Conservation (phyloP, 2,113 vertebrate genomes). For the Laterallus jamaicensis region DNA sequence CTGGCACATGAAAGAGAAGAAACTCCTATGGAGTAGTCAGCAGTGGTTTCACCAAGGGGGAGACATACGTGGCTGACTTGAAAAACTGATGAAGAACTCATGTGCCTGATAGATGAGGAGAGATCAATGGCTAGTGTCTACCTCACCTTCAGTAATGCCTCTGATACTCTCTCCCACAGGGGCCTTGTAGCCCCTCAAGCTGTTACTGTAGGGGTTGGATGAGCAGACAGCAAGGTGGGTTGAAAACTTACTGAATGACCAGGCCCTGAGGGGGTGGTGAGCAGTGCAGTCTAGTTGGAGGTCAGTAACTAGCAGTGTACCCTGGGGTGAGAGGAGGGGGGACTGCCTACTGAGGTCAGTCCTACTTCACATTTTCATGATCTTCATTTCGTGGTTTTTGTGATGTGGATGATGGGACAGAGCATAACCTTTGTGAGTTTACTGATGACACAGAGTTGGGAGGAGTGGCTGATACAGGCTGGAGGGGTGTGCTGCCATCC, state of each 20-base stretch:
- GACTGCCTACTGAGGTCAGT: fast-evolving
- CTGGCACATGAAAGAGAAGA: neutral
- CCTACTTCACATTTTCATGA: neutral
- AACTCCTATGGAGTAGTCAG: neutral
- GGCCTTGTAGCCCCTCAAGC: neutral
- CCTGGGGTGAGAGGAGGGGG: neutral
- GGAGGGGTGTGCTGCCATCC: too few species aligned
- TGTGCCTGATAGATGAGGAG: neutral
- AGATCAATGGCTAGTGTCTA: neutral
- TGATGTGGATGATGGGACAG: neutral
- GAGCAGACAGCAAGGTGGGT: neutral
- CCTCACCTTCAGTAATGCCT: neutral
- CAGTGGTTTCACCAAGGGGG: neutral
- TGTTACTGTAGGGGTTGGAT: neutral
- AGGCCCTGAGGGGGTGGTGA: neutral
- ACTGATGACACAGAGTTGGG: neutral
- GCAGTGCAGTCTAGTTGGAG: neutral
- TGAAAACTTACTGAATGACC: neutral
- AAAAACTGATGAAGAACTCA: neutral
- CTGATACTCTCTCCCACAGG: fast-evolving
- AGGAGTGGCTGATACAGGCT: neutral
- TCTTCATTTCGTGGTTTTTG: too few species aligned
- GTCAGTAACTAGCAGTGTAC: neutral
- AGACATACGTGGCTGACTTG: neutral
- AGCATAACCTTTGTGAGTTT: neutral